Conservation (phyloP, 2,797 vertebrate genomes). For the Pseudocheirus occidentalis region DNA sequence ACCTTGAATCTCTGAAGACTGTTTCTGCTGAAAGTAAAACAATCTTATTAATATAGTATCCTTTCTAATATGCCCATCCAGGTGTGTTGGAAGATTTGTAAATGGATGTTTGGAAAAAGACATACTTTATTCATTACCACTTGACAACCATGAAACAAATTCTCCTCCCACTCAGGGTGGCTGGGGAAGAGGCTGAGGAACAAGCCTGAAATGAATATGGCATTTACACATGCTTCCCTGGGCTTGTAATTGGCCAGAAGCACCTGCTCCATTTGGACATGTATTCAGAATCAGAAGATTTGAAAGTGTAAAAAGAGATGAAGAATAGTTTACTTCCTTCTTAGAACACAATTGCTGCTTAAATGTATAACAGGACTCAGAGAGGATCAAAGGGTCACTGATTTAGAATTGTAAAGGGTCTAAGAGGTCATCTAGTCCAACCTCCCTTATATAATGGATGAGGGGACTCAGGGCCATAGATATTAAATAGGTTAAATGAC, state of each 20-base stretch:
- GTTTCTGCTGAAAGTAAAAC: constrained; percentile 32
- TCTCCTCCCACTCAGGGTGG: constrained; percentile 41
- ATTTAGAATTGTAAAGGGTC: not conserved
- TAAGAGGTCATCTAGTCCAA: not conserved
- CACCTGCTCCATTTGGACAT: constrained; percentile 43
- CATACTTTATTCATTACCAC: constrained; percentile 33
- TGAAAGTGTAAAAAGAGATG: constrained; percentile 31
- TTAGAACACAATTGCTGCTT: not conserved
- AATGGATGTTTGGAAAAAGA: constrained; percentile 46
- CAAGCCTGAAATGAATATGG: constrained; percentile 55
- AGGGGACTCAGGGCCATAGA: not conserved
- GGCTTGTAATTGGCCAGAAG: constrained; percentile 44
- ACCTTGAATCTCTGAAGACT: not conserved
- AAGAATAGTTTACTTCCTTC: constrained; percentile 25
- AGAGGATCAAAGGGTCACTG: not conserved
- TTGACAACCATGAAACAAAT: constrained; percentile 53
- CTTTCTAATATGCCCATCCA: constrained; percentile 1
- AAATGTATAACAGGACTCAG: not conserved
- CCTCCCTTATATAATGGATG: not conserved
- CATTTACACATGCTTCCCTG: constrained; percentile 61
- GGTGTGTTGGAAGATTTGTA: constrained; percentile 20
- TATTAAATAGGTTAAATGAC: not conserved
- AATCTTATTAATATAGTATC: constrained; percentile 35
- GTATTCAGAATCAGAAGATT: constrained; percentile 26
- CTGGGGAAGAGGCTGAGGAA: not conserved